A percentile compares a stretch with the other conserved stretches of the same genome.
These are phyloP conservation scores for Pediacus dermestoides DNA, from an alignment of 2,888 invertebrate genomes.

Conservation along the genomic window DNA sequence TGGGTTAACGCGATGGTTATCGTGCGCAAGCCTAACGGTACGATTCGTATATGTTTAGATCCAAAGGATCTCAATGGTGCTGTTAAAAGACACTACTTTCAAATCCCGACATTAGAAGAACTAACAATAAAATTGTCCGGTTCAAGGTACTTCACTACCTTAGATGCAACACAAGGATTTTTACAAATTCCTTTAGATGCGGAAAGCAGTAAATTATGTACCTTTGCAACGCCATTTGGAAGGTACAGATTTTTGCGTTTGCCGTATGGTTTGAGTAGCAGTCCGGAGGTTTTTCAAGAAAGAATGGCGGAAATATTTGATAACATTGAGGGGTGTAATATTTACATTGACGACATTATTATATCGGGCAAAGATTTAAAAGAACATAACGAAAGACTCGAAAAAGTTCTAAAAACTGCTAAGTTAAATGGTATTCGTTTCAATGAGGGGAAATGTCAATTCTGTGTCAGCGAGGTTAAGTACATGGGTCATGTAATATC, in stretches of 20 bases:
- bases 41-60: slow-evolving; percentile 25
- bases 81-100: slow-evolving; percentile 15
- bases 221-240: slow-evolving; percentile 9
- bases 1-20: slow-evolving; percentile 26
- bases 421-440: too few species aligned
- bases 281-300: slow-evolving; percentile 12
- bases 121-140: slow-evolving; percentile 18
- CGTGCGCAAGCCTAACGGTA: slow-evolving; percentile 21
- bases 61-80: slow-evolving; percentile 21
- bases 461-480: too few species aligned
- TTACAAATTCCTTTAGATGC: slow-evolving; percentile 19
- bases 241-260: slow-evolving; percentile 7
- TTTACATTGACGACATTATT: too few species aligned
- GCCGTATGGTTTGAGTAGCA: slow-evolving; percentile 9
- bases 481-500: too few species aligned
- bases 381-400: too few species aligned
- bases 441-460: too few species aligned
- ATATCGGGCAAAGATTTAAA: too few species aligned
- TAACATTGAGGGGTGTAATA: too few species aligned
- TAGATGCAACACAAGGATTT: slow-evolving; percentile 17
- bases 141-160: slow-evolving; percentile 15
- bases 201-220: slow-evolving; percentile 11
- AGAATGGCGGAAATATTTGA: too few species aligned
- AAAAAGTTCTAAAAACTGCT: too few species aligned
- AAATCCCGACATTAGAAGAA: too few species aligned